Evolutionary conservation across 2,113 vertebrate species (phyloP), one percentile per base, ranked within the genome.

Genomic region (Xenus cinereus): DNA sequence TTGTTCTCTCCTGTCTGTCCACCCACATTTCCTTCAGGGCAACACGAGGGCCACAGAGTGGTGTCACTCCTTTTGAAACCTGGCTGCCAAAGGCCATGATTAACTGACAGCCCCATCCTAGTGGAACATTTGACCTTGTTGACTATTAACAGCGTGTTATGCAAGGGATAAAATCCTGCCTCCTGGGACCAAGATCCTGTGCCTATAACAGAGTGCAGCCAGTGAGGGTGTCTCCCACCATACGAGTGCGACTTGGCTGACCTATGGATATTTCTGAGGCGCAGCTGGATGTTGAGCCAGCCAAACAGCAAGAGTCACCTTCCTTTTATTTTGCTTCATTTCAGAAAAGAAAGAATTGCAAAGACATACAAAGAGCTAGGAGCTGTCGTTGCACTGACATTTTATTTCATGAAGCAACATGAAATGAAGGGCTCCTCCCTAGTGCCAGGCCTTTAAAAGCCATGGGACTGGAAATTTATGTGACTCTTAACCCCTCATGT

Each of bases 401-500:
- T 92, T 89, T 78, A 28, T 75, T 89, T 57, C 2, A 7, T 0
- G 0, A 71, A 89, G 51, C 0, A 0, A 48, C 21, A 41, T 3
- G 22, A 89, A 89, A 69, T 41, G 33, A 84, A 57, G 64, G 13
- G 12, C 30, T 87, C 14, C 33, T 84, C 80, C 56, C 35, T 60
- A 60, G 8, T 39, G 43, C 43, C 28, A 62, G 46, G n/a, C 26
- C 83, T 91, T 87, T 82, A 56, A 84, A 95, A 87, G 37, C 66
- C 30, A 78, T 87, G 15, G 32, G 51, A 84, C 19, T 89, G 48
- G 68, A 92, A 92, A 87, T 96, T 30, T 63, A 22, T 48, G 27
- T 89, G 80, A 72, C 62, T 84, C 33, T 51, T 92, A 92, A 84
- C 56, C n/a, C 28, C 30, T 82, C 30, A 12, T 53, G 43, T 46